phyloP scores from a whole-genome alignment of 2,113 vertebrate genomes.

The Poeciliopsis retropinna region DNA sequence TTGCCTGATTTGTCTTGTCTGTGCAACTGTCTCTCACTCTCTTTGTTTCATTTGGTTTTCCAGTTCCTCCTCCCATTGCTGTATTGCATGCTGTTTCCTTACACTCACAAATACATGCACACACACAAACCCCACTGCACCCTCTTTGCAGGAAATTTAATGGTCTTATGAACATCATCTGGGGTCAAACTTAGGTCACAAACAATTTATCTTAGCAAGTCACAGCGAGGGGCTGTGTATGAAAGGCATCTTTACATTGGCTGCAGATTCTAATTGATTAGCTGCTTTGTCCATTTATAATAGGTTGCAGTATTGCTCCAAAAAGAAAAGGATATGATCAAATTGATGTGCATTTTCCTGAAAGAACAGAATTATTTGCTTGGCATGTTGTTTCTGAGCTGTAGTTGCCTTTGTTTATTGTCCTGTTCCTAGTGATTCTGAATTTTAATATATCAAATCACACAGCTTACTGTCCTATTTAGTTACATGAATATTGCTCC shows the following conservation, averaged over 20 bases:
- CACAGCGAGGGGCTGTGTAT: slow-evolving; percentile 56
- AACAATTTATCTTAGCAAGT: slow-evolving; percentile 79
- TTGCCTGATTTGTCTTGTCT: slow-evolving; percentile 8
- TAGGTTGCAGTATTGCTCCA: slow-evolving; percentile 39
- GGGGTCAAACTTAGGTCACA: slow-evolving; percentile 79
- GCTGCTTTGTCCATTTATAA: slow-evolving; percentile 66
- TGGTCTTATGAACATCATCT: slow-evolving; percentile 81
- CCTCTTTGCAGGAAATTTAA: slow-evolving; percentile 76
- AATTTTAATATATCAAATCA: neutral
- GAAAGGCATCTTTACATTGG: slow-evolving; percentile 73
- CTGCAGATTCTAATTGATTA: slow-evolving; percentile 69
- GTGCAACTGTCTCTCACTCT: slow-evolving; percentile 6
- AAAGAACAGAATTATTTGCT: slow-evolving; percentile 51
- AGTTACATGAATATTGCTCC: neutral
- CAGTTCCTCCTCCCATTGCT: slow-evolving; percentile 3
- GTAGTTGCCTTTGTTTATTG: slow-evolving; percentile 39
- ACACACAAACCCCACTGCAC: slow-evolving; percentile 36
- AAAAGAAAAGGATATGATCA: slow-evolving; percentile 55
- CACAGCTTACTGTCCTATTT: neutral
- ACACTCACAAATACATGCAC: slow-evolving; percentile 13
- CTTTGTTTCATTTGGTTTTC: slow-evolving; percentile 38
- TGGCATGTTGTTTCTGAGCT: slow-evolving; percentile 38
- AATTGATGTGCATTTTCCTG: slow-evolving; percentile 52
- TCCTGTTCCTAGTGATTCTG: slow-evolving; percentile 13
- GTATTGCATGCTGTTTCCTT: slow-evolving; percentile 30